A percentile compares a stretch with the other conserved stretches of the same genome.
Evolutionary conservation across 2,888 invertebrate species (phyloP).

Genomic region (Chalcis sispes): DNA sequence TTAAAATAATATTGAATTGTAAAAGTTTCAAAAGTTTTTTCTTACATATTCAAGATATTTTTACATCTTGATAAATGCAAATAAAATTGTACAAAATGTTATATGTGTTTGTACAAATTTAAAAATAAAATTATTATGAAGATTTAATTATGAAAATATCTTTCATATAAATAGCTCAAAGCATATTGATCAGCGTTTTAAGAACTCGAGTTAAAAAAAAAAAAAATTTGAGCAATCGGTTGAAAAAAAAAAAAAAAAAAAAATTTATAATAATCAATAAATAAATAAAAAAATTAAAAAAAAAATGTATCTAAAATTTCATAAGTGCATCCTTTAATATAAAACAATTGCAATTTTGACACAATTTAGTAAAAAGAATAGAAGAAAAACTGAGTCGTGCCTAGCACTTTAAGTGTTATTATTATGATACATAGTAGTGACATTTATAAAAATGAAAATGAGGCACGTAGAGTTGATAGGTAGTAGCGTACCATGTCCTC

Average conservation of each 20-base stretch:
- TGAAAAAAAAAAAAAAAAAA: not conserved
- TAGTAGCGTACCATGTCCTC: constrained; percentile 24
- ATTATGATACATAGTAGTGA: constrained; percentile 8
- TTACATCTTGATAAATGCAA: no score
- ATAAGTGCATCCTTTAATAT: constrained; percentile 9
- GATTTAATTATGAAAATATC: not conserved
- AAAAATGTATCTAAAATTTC: not conserved
- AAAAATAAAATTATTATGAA: no score
- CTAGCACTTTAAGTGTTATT: constrained; percentile 33
- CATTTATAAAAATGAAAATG: not conserved
- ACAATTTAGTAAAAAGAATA: constrained; percentile 2
- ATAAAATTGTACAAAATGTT: no score
- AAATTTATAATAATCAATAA: not conserved
- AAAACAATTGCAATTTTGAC: constrained; percentile 7
- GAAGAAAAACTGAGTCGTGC: constrained; percentile 37
- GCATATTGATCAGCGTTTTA: not conserved
- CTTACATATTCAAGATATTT: no score
- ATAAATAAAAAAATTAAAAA: not conserved
- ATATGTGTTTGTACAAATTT: no score
- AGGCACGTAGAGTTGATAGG: not conserved
- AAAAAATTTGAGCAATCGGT: not conserved
- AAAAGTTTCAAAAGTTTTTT: no score
- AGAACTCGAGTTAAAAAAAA: not conserved
- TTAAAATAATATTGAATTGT: no score
- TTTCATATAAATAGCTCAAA: not conserved